Evolutionary conservation across 1,140 invertebrate species (phyloP), one percentile per base, ranked within the genome.

Genomic region (Panulirus ornatus): DNA sequence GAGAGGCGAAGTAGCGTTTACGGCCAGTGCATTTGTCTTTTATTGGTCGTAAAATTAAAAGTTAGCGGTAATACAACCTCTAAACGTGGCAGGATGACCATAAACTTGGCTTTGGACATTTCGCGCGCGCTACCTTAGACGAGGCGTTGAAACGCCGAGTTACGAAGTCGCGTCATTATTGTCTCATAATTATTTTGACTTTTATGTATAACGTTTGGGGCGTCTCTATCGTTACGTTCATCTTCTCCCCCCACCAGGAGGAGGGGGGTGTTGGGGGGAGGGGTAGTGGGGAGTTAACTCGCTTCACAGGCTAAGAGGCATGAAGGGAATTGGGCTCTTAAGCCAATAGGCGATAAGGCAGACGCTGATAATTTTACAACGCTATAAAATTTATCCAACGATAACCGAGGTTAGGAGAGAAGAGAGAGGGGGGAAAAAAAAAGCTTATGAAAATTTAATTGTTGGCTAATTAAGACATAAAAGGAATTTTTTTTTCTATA

Each of bases 1-100:
- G 84, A 36, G 75, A 19, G 36, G 47, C 34, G 36, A 58, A 81
- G 75, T 84, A 84, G 88, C 88, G 76, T 89, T 89, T 89, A 89
- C 88, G 88, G 81, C 79, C 88, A 89, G 88, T 89, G 88, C 88
- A 89, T 89, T 89, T 89, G 88, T 89, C 88, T 89, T 89, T 89
- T 89, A 89, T 89, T 89, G 88, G 88, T 89, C 88, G 79, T 89
- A 89, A 89, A 89, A 89, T 89, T 89, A 89, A 89, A 89, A 89
- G 88, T 89, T 89, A 89, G 88, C 88, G 88, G 88, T 89, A 89
- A 89, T 89, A 89, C 88, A 89, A 89, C 70, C 88, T 89, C 81
- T 89, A 83, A 89, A 89, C 88, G 88, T 89, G 88, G 30, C 70
- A 83, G 88, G 63, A 83, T 89, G 79, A 42, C 88, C 78, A 89